A percentile compares a stretch with the other conserved stretches of the same genome.
phyloP scores from a whole-genome alignment of 2,113 vertebrate genomes.

The Noctilio leporinus region DNA sequence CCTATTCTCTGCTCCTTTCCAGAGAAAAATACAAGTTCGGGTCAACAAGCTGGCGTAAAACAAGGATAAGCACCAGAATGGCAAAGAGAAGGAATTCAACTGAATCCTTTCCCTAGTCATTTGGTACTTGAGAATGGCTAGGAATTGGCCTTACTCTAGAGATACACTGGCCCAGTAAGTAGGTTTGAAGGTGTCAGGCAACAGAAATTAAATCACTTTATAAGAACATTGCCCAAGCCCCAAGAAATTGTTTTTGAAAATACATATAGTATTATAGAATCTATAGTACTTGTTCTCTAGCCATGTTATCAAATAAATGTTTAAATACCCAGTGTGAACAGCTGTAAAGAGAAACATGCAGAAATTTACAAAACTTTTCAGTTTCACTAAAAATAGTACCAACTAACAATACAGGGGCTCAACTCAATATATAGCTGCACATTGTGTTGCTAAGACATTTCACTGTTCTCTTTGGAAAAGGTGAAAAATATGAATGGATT shows the following conservation, averaged over 20 bases:
- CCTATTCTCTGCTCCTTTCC: not conserved
- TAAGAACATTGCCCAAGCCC: not conserved
- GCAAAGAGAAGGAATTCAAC: not conserved
- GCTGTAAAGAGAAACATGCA: not conserved
- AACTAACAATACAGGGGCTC: not conserved
- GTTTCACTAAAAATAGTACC: not conserved
- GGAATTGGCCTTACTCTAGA: not conserved
- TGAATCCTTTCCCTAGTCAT: not conserved
- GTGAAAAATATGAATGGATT: not conserved
- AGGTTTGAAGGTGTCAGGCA: not conserved
- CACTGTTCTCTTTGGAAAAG: not conserved
- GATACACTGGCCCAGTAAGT: not conserved
- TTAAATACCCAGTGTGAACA: not conserved
- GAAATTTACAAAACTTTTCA: not conserved
- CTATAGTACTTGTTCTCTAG: not conserved
- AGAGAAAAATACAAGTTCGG: not conserved
- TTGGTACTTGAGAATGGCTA: not conserved
- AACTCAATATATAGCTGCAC: not conserved
- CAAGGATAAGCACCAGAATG: not conserved
- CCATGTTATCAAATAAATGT: not conserved
- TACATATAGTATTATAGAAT: not conserved
- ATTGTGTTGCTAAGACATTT: not conserved
- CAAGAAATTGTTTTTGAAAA: not conserved
- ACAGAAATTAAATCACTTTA: not conserved
- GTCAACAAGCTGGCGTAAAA: not conserved